Evolutionary conservation across 2,797 vertebrate species (phyloP), one percentile per base, ranked within the genome.

Genomic region (Phyllotis vaccarum): DNA sequence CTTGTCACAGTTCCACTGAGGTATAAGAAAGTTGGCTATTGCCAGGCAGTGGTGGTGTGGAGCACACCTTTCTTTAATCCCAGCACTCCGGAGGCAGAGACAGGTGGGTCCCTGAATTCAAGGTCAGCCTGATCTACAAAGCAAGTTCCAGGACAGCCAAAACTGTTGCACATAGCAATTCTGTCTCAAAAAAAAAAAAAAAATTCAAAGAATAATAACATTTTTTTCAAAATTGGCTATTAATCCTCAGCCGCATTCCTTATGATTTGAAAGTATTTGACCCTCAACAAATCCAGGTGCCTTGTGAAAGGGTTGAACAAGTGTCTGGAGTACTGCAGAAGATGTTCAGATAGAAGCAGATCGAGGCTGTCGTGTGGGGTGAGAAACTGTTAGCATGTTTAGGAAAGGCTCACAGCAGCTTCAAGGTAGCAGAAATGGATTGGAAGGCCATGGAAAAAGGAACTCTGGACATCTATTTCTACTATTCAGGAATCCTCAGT

Each of bases 381-480:
- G n/a, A n/a, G 40, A 86, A 46, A 34, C 29, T 27, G 11, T 70
- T 54, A 52, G 22, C 5, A 5, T 34, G 31, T 34, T 31, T 86
- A 75, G 34, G 31, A 75, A n/a, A 68, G 16, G 29, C 27, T 79
- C 58, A 16, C 12, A 56, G 49, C 10, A 86, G 74, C 62, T 68
- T 8, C 37, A 49, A 37, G 34, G 62, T n/a, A 94, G 66, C 22
- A 64, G 52, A 88, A 27, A 29, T 24, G 24, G 56, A 21, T 10
- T 68, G 49, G 12, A n/a, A 31, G 80, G 2, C 24, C 5, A 0
- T 11, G 34, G 0, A 5, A 19, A 2, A 49, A 34, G 62, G 6
- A 24, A 89, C 40, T 56, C 40, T 34, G 70, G 64, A 13, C 17
- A 14, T 66, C 24, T 56, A 0, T 21, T 8, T 27, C 5, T 34